Conservation (phyloP, 2,113 vertebrate species). For the Oryzias celebensis region DNA sequence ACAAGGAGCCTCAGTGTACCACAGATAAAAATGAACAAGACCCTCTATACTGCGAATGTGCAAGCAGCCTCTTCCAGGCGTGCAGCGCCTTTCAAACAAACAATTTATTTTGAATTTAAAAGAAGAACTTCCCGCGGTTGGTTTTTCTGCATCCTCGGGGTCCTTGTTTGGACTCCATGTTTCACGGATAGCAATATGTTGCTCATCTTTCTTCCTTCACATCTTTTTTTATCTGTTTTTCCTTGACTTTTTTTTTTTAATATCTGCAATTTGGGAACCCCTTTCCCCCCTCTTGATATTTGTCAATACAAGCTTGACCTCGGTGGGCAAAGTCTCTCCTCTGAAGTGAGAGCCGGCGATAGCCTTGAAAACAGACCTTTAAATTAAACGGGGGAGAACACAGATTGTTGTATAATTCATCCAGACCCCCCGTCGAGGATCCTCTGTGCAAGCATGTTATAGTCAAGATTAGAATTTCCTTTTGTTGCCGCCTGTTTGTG, state of each 20-base stretch:
- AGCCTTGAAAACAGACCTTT: slow-evolving; percentile 79
- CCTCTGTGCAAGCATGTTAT: slow-evolving; percentile 68
- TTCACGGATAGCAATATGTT: slow-evolving; percentile 45
- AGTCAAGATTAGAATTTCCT: slow-evolving; percentile 80
- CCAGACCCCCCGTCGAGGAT: slow-evolving; percentile 70
- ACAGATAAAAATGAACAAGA: slow-evolving; percentile 2
- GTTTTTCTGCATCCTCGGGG: slow-evolving; percentile 45
- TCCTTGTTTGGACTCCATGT: slow-evolving; percentile 31
- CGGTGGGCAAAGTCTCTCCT: slow-evolving; percentile 58
- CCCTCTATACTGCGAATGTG: slow-evolving; percentile 13
- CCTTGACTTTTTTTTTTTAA: slow-evolving; percentile 62
- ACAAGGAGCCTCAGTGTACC: slow-evolving; percentile 1
- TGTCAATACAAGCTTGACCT: slow-evolving; percentile 77
- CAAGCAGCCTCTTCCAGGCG: slow-evolving; percentile 21
- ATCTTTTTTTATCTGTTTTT: slow-evolving; percentile 63
- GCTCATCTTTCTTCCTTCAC: slow-evolving; percentile 40
- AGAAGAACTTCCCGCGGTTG: slow-evolving; percentile 27
- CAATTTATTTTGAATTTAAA: slow-evolving; percentile 43
- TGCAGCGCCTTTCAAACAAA: slow-evolving; percentile 53
- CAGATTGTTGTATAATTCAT: slow-evolving; percentile 83
- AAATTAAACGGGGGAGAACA: slow-evolving; percentile 78
- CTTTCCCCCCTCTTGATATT: slow-evolving; percentile 72
- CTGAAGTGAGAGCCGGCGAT: slow-evolving; percentile 63
- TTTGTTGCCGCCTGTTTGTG: slow-evolving; percentile 80
- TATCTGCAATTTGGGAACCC: slow-evolving; percentile 62